phyloP scores from a whole-genome alignment of 2,113 vertebrate species.

The Microcebus griseorufus region DNA sequence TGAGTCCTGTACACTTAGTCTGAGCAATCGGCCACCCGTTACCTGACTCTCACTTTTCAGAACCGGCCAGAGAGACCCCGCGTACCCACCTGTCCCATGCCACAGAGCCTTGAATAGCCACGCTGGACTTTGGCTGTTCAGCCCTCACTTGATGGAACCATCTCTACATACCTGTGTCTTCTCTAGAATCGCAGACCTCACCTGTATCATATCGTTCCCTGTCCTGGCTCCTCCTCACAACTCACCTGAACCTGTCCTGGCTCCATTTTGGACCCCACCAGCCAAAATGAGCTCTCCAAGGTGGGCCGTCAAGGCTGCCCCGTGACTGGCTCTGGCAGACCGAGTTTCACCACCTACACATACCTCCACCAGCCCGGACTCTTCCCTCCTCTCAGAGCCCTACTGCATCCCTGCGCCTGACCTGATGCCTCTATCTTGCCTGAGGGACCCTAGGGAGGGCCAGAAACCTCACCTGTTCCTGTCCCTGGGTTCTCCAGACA shows the following conservation, averaged over 20 bases:
- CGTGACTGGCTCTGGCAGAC: background rate
- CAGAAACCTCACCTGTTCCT: background rate
- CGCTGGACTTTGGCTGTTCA: background rate
- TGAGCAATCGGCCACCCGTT: background rate
- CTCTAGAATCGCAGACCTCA: background rate
- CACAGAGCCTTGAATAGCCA: background rate
- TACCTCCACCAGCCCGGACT: background rate
- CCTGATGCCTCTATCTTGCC: background rate
- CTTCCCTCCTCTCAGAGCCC: background rate
- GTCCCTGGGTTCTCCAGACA: background rate
- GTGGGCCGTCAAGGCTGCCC: background rate
- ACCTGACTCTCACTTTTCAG: background rate
- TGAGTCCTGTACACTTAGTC: background rate
- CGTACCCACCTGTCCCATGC: background rate
- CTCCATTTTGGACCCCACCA: background rate
- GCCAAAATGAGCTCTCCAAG: background rate
- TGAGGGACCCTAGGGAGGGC: background rate
- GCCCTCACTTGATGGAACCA: background rate
- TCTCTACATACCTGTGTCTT: background rate
- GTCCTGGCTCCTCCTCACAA: background rate
- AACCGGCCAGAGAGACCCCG: background rate
- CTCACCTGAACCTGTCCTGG: background rate
- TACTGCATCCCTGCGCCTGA: background rate
- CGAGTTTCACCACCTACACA: background rate
- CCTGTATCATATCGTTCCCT: background rate